phyloP scores from a whole-genome alignment of 2,888 invertebrate species.

The Dryobotodes eremita region DNA sequence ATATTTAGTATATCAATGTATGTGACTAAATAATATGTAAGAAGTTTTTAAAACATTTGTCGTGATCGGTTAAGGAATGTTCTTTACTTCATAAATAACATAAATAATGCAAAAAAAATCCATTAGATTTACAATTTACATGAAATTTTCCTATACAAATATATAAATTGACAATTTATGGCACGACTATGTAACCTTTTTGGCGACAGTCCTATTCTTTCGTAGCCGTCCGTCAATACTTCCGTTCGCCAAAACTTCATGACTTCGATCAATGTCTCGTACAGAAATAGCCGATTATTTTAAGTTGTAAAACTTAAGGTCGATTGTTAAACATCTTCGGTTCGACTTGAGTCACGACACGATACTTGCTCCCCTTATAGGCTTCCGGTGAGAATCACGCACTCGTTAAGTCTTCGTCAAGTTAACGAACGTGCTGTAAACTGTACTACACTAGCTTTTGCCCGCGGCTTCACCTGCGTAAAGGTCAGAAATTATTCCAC shows the following conservation, averaged over 20 bases:
- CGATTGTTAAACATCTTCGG: slow-evolving; percentile 65
- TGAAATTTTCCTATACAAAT: neutral
- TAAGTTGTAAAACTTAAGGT: slow-evolving; percentile 71
- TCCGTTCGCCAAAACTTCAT: slow-evolving; percentile 53
- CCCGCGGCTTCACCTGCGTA: neutral
- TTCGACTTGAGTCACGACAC: slow-evolving; percentile 65
- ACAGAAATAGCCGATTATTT: slow-evolving; percentile 66
- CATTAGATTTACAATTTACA: slow-evolving; percentile 3
- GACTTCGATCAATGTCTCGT: slow-evolving; percentile 67
- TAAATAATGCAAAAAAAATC: slow-evolving; percentile 8
- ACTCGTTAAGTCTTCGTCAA: slow-evolving; percentile 38
- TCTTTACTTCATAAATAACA: neutral
- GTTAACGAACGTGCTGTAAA: slow-evolving; percentile 37
- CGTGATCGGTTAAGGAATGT: neutral
- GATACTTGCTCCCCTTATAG: slow-evolving; percentile 50
- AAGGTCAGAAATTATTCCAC: neutral
- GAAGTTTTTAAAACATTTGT: too few relatives aligned
- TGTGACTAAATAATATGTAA: too few relatives aligned
- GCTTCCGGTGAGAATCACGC: slow-evolving; percentile 66
- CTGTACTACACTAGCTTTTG: neutral
- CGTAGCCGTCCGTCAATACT: slow-evolving; percentile 27
- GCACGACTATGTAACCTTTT: slow-evolving; percentile 23
- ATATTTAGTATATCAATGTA: too few relatives aligned
- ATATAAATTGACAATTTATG: slow-evolving; percentile 30
- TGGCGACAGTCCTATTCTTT: slow-evolving; percentile 26